Evolutionary conservation across 2,888 invertebrate species (phyloP), one percentile per base, ranked within the genome.

Genomic region (Copidosoma aretas): DNA sequence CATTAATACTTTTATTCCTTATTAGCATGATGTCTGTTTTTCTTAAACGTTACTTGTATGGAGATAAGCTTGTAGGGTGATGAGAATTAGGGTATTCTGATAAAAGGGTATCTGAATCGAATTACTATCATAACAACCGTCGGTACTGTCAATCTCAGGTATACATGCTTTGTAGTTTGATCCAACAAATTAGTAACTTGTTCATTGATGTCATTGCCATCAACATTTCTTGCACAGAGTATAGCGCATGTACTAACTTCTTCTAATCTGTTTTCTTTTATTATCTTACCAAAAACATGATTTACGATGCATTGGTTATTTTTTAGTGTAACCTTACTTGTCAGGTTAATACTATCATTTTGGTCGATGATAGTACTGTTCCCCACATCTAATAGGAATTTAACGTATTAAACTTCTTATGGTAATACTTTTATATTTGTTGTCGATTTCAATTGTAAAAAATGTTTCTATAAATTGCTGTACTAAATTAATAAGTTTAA

Each of bases 151-250:
- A 12, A 72, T 25, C 25, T 71, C 66, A 12, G 60, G 39, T 71
- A 71, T 5, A 72, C 54, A 24, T 19, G 49, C 63, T 72, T 70
- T 25, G 60, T 70, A 10, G 21, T n/a, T 19, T 57, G 19, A 43
- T 71, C 71, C 15, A 71, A 51, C 10, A 73, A 25, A 14, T 67
- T 21, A 3, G 70, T 43, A 62, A 70, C 70, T 64, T 62, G 19
- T 25, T 19, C 41, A 64, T 73, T 74, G 0, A 74, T 60, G 41
- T 72, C 60, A 60, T 74, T 46, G n/a, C 70, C 69, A 67, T 74
- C 74, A 19, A 49, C 32, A 64, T 73, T 74, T 65, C 71, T 53
- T 21, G 67, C 71, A n/a, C 68, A 60, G 46, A 73, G 57, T 39
- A 73, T 67, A 19, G 66, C 64, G 46, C 64, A 68, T 63, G 67